A percentile compares a stretch with the other conserved stretches of the same genome.
These are phyloP conservation scores for Teleogryllus occipitalis DNA, from an alignment of 1,140 invertebrate species.

Conservation along the genomic window DNA sequence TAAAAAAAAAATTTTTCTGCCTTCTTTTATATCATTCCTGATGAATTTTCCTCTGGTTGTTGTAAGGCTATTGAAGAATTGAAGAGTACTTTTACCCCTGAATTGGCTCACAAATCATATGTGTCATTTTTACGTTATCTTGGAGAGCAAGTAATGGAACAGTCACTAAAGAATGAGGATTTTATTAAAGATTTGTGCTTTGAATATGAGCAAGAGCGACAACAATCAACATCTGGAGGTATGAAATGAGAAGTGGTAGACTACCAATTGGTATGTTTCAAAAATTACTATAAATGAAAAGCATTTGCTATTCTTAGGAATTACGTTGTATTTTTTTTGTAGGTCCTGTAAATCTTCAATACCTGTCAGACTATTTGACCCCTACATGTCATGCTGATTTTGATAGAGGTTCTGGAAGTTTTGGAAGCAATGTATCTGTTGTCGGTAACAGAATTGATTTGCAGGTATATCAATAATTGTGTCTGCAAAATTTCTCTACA, in stretches of 20 bases:
- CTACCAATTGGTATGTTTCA: not conserved
- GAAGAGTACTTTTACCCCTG: slow-evolving; percentile 66
- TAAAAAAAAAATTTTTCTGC: not conserved
- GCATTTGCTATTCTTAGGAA: not conserved
- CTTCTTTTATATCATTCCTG: not conserved
- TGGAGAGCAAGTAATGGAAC: slow-evolving; percentile 59
- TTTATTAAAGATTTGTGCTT: slow-evolving; percentile 68
- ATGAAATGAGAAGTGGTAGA: not conserved
- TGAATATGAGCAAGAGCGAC: slow-evolving; percentile 47
- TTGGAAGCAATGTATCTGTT: slow-evolving; percentile 69
- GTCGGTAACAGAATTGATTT: slow-evolving; percentile 81
- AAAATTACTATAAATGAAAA: not conserved
- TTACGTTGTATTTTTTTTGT: not conserved
- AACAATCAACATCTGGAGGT: slow-evolving; percentile 28
- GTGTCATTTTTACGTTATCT: slow-evolving; percentile 69
- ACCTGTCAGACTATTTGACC: slow-evolving; percentile 21
- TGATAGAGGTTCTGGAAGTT: slow-evolving; percentile 43
- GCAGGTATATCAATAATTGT: slow-evolving; percentile 22
- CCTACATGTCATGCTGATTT: not conserved
- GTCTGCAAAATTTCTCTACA: not conserved
- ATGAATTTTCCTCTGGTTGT: not conserved
- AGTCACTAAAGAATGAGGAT: slow-evolving; percentile 65
- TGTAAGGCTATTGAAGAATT: slow-evolving; percentile 65
- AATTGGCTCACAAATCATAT: slow-evolving; percentile 76
- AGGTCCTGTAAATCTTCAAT: slow-evolving; percentile 18